These are phyloP conservation scores for Digitonthophagus gazella DNA, from an alignment of 2,888 invertebrate genomes.

Conservation along the genomic window DNA sequence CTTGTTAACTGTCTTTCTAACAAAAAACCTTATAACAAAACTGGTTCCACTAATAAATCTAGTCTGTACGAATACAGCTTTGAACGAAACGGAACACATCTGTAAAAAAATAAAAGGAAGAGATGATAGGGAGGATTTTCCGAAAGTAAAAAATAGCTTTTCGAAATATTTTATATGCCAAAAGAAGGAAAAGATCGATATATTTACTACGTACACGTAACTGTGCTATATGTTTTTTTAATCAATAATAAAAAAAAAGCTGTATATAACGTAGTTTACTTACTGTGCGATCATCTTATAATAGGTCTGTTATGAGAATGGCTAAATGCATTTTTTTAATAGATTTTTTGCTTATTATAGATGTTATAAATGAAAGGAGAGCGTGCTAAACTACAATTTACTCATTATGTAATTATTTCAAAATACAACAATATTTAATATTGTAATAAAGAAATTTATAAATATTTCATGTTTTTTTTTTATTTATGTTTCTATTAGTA, in stretches of 20 bases:
- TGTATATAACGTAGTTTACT: slow-evolving; percentile 10
- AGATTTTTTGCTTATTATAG: slow-evolving; percentile 23
- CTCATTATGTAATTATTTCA: slow-evolving; percentile 28
- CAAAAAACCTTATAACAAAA: background rate
- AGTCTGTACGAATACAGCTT: background rate
- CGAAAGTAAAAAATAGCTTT: slow-evolving; percentile 36
- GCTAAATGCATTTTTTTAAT: slow-evolving; percentile 21
- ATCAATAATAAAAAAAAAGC: slow-evolving; percentile 27
- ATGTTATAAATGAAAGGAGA: slow-evolving; percentile 16
- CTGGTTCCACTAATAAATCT: background rate
- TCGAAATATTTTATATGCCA: slow-evolving; percentile 47
- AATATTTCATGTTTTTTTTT: background rate
- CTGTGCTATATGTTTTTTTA: slow-evolving; percentile 42
- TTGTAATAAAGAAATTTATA: slow-evolving; percentile 28
- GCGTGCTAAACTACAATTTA: slow-evolving; percentile 24
- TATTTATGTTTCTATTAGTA: no score
- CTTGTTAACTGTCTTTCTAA: background rate
- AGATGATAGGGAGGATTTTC: slow-evolving; percentile 13
- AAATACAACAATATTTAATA: slow-evolving; percentile 20
- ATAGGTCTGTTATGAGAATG: slow-evolving; percentile 12
- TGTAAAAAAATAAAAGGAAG: no score
- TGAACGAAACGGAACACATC: slow-evolving; percentile 1
- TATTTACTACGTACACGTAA: slow-evolving; percentile 22
- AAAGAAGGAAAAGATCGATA: slow-evolving; percentile 39
- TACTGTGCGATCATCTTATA: slow-evolving; percentile 1